These are phyloP conservation scores for Grammomys surdaster DNA, from an alignment of 2,113 vertebrate genomes.

Conservation along the genomic window DNA sequence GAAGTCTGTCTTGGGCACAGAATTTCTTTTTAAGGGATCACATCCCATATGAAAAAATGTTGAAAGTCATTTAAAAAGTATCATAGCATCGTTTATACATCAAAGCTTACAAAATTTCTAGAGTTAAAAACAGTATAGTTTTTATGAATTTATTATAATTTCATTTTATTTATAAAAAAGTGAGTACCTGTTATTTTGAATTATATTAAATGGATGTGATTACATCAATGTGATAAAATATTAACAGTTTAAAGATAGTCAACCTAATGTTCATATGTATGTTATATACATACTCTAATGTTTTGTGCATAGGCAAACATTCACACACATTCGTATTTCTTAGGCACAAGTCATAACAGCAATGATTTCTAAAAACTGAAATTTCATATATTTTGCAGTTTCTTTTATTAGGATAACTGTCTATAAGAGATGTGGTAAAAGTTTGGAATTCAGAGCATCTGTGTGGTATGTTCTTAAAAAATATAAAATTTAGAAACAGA, in stretches of 20 bases:
- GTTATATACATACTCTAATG: neutral
- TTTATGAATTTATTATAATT: neutral
- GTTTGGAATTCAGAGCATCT: neutral
- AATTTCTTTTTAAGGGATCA: neutral
- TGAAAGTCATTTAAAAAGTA: neutral
- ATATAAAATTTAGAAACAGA: conserved; percentile 32
- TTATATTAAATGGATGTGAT: neutral
- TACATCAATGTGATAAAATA: neutral
- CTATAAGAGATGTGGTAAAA: neutral
- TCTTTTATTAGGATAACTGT: neutral
- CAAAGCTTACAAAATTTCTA: neutral
- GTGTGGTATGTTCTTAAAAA: neutral
- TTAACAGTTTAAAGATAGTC: neutral
- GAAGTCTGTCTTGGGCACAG: neutral
- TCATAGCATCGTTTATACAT: neutral
- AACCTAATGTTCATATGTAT: no score
- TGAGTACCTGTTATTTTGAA: neutral
- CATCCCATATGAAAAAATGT: neutral
- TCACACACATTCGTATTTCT: neutral
- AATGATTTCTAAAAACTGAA: neutral
- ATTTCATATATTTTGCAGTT: neutral
- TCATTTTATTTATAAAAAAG: conserved; percentile 3
- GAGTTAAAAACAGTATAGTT: neutral
- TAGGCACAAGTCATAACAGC: neutral
- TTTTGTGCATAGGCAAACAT: neutral